Percentiles rank a stretch among this genome's conserved stretches.
These are phyloP conservation scores for Holacanthella duospinosa DNA, from an alignment of 2,888 invertebrate species.

Conservation along the genomic window DNA sequence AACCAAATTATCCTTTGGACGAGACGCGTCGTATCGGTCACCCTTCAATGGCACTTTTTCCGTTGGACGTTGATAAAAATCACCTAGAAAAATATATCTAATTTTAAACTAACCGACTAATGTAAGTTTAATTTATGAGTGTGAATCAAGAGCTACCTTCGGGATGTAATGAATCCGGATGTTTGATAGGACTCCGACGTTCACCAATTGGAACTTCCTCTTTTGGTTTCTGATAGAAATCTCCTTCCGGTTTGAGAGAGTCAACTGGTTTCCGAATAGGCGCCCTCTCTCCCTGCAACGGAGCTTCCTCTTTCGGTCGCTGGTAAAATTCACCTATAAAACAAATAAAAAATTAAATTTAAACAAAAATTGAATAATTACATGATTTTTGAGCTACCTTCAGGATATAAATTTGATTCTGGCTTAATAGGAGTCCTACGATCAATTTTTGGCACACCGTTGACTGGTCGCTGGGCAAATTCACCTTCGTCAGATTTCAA, in stretches of 20 bases:
- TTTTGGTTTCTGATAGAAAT: conserved; percentile 40
- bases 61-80: conserved; percentile 1
- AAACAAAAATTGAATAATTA: background rate
- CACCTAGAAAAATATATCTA: conserved; percentile 42
- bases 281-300: conserved; percentile 37
- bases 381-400: conserved; percentile 41
- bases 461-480: conserved; percentile 44
- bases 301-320: conserved; percentile 38
- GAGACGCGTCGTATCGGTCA: conserved; percentile 38
- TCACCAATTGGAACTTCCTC: conserved; percentile 39
- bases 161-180: conserved; percentile 40
- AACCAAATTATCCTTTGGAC: conserved; percentile 43
- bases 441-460: conserved; percentile 45
- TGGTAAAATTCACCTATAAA: conserved; percentile 52
- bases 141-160: too few relatives aligned
- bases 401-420: conserved; percentile 42
- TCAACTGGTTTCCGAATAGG: conserved; percentile 39
- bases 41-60: background rate
- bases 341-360: conserved; percentile 37
- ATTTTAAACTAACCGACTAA: background rate
- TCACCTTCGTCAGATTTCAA: conserved; percentile 41
- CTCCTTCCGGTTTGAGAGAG: conserved; percentile 47
- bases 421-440: conserved; percentile 42
- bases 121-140: background rate
- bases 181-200: conserved; percentile 39